Evolutionary conservation across 2,113 vertebrate species (phyloP).

Genomic region (Strigops habroptila): DNA sequence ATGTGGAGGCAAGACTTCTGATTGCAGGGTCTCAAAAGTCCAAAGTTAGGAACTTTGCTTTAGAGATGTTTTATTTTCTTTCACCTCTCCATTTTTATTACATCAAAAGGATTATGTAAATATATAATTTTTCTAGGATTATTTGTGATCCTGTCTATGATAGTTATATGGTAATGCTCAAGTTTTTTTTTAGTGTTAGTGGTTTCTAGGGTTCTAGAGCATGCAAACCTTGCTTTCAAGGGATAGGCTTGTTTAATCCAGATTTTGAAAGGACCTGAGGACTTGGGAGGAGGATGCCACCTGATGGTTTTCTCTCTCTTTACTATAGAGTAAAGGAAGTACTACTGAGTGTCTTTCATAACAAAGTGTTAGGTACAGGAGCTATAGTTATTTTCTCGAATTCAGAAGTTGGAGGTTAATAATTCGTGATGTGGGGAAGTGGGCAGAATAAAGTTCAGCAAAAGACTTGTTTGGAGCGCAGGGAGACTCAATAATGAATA

Average conservation of each 20-base stretch:
- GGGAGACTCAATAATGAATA: background rate
- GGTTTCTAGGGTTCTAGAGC: background rate
- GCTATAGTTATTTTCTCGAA: background rate
- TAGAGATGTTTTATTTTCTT: background rate
- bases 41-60: background rate
- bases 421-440: background rate
- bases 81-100: background rate
- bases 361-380: background rate
- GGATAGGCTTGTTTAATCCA: background rate
- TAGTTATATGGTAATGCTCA: background rate
- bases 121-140: background rate
- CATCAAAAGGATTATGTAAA: accelerated
- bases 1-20: background rate
- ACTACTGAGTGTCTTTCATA: background rate
- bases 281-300: background rate
- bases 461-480: background rate
- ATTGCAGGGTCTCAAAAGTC: background rate
- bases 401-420: background rate
- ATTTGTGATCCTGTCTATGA: background rate
- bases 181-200: background rate
- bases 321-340: background rate
- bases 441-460: background rate
- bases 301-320: background rate
- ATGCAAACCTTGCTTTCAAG: background rate
- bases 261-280: background rate